Evolutionary conservation across 2,888 invertebrate genomes (phyloP), one percentile per base, ranked within the genome.

Genomic region (Parnassius mnemosyne): DNA sequence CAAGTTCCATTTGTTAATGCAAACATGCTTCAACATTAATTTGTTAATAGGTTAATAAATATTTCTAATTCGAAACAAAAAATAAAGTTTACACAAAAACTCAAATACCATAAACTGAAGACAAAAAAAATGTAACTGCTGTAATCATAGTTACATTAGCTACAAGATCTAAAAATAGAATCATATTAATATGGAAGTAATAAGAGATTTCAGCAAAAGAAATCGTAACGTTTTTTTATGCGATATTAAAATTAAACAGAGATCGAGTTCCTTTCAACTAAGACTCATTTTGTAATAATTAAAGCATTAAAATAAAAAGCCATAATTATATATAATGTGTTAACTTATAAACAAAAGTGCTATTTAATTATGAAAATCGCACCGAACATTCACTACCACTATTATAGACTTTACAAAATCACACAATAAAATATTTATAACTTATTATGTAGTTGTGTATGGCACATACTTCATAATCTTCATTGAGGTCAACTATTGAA

Each of bases 351-450:
- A 56, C 46, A 63, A 63, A 59, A 20, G 9, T 58, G 53, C 46
- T 63, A 58, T 46, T 51, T 58, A 50, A 53, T 67, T 67, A 75
- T 65, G 72, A 74, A 73, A 73, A 77, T 78, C 78, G 79, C 80
- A 80, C 80, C 76, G 34, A 73, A 71, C 72, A 64, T 76, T 74
- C 71, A 76, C 73, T 75, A 72, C 64, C 57, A 57, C 53, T 70
- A 59, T 25, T 16, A 59, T 43, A 59, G 61, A 63, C 52, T 49
- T 66, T 65, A 53, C 63, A 53, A 42, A 57, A 53, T 66, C 63
- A 60, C 56, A 57, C 51, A 61, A 54, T 65, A 44, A 66, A 55
- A 56, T 60, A 65, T 43, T 49, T 62, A 67, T 68, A 69, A 70
- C 64, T 66, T 70, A 69, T 42, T 54, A 61, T 61, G 66, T 63